Evolutionary conservation across 1,140 invertebrate species (phyloP).

Genomic region (Lordiphosa stackelbergi): DNA sequence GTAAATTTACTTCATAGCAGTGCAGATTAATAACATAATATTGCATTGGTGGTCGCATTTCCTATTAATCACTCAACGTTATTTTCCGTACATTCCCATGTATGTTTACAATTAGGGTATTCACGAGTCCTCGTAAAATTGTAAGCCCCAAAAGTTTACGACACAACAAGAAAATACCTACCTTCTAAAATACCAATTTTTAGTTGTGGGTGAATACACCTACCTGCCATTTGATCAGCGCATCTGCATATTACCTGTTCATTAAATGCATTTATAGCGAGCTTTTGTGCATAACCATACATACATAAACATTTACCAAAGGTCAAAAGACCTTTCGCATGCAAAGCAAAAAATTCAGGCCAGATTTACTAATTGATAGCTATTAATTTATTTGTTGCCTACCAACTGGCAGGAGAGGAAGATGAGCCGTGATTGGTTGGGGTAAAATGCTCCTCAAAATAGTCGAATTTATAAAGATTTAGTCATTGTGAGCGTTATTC

Average conservation of each 20-base stretch:
- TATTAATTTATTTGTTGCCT: slow-evolving; percentile 73
- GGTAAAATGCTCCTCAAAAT: slow-evolving; percentile 36
- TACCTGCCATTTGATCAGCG: too few species aligned
- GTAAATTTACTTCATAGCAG: too few species aligned
- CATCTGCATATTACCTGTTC: slow-evolving; percentile 69
- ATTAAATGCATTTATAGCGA: slow-evolving; percentile 66
- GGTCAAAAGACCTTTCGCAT: slow-evolving; percentile 51
- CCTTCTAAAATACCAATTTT: too few species aligned
- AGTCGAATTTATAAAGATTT: slow-evolving; percentile 75
- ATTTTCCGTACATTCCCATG: too few species aligned
- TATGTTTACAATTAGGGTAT: too few species aligned
- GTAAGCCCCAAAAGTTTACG: too few species aligned
- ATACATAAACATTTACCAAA: slow-evolving; percentile 5
- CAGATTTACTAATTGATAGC: slow-evolving; percentile 75
- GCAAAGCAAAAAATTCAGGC: slow-evolving; percentile 69
- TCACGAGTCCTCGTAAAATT: too few species aligned
- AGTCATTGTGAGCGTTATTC: slow-evolving; percentile 63
- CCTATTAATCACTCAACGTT: too few species aligned
- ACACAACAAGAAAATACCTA: too few species aligned
- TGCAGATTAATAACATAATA: too few species aligned
- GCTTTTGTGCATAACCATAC: slow-evolving; percentile 62
- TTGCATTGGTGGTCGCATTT: too few species aligned
- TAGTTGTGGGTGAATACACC: too few species aligned
- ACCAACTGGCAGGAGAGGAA: slow-evolving; percentile 16
- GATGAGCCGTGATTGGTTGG: not conserved